Percentiles rank a stretch among this genome's conserved stretches.
Conservation (phyloP, 2,113 vertebrate species). For the Nothoprocta pentlandii region DNA sequence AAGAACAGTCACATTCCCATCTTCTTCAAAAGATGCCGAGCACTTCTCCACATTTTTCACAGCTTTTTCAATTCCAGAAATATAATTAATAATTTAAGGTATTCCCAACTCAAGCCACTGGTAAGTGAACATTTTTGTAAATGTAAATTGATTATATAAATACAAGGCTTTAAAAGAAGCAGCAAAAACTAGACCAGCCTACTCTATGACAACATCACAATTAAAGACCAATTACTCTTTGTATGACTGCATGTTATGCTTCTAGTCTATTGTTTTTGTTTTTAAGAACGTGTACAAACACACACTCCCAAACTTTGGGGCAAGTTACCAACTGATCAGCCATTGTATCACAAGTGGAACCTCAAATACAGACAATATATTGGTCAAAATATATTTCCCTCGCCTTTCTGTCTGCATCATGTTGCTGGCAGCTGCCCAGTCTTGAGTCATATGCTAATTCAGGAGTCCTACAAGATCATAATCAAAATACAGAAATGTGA, state of each 20-base stretch:
- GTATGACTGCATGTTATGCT: neutral
- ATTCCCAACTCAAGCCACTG: neutral
- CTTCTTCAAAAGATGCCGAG: neutral
- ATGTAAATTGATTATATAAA: neutral
- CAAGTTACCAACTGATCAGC: neutral
- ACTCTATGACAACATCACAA: neutral
- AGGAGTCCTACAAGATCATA: neutral
- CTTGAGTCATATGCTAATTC: neutral
- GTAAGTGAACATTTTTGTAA: neutral
- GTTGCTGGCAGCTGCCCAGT: neutral
- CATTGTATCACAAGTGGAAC: neutral
- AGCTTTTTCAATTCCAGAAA: neutral
- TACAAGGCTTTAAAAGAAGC: neutral
- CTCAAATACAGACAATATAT: neutral
- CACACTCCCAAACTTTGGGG: neutral
- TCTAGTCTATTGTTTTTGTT: neutral
- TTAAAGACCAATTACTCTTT: neutral
- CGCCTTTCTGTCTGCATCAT: neutral
- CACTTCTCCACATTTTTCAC: neutral
- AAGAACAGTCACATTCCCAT: neutral
- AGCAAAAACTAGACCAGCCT: neutral
- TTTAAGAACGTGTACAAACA: neutral
- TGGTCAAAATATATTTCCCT: neutral
- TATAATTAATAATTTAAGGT: neutral
- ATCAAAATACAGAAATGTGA: neutral